Evolutionary conservation across 2,113 vertebrate genomes (phyloP), one percentile per base, ranked within the genome.

Genomic region (Caranx ignobilis): DNA sequence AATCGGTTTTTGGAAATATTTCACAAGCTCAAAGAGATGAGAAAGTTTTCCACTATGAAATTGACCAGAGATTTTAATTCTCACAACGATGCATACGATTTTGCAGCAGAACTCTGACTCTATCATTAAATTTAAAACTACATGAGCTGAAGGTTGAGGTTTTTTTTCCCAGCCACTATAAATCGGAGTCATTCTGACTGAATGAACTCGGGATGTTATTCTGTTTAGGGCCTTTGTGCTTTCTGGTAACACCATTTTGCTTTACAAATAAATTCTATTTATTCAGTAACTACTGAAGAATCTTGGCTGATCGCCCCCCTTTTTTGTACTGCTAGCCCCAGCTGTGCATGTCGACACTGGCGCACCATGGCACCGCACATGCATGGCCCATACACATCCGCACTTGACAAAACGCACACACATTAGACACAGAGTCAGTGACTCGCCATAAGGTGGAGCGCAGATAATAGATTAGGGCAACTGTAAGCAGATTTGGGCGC

Each of bases 391-490:
- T 35, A 45, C 55, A 19, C 19, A 11, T 57, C 45, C 35, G 13
- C 62, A 41, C 73, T 62, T 26, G 26, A 65, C 8, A 2, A 41
- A 9, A 41, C 60, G 54, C 74, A 75, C 74, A 61, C 83, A 86
- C 47, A 75, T 48, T 67, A 52, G 34, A 77, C 86, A 77, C 84
- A 60, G 83, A 92, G 84, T 84, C 90, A 90, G 89, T 90, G 88
- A 91, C 84, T 90, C 34, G 62, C 89, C 88, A 90, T 84, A 89
- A 93, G 92, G 93, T 93, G 90, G 89, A 91, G 89, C 77, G 31
- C 79, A 92, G 93, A 95, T 94, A 95, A 95, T 94, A 94, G 93
- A 94, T 95, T 94, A 93, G 94, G 88, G 92, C 76, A 41, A 88
- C 83, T 88, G 86, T 94, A 94, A 95, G 91, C 88, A 95, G 94